Percentiles rank a stretch among this genome's conserved stretches.
Conservation (phyloP, 1,140 invertebrate species). For the Philaenus spumarius region DNA sequence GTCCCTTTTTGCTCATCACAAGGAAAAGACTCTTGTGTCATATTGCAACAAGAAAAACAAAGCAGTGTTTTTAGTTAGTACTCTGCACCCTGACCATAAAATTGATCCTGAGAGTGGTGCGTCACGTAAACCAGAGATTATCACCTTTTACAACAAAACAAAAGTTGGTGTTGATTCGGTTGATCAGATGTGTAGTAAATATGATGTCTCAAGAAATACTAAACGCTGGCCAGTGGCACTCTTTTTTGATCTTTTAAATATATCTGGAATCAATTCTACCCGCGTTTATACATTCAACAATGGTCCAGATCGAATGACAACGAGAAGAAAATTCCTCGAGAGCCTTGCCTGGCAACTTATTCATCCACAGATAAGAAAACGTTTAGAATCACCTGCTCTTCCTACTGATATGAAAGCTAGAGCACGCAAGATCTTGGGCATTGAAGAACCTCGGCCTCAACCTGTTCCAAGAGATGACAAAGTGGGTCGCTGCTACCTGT, state of each 20-base stretch:
- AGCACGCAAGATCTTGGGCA: neutral
- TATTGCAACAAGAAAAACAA: constrained; percentile 26
- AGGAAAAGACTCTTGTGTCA: constrained; percentile 24
- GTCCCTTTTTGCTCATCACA: constrained; percentile 18
- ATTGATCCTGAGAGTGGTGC: constrained; percentile 19
- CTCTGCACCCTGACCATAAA: constrained; percentile 15
- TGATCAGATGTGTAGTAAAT: constrained; percentile 11
- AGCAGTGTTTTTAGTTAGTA: constrained; percentile 20
- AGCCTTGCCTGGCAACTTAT: constrained; percentile 7
- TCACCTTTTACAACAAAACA: constrained; percentile 35
- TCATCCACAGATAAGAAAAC: constrained; percentile 1
- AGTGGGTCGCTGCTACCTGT: constrained; percentile 8
- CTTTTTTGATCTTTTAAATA: constrained; percentile 16
- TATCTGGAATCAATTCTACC: constrained; percentile 9
- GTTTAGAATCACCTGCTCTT: neutral
- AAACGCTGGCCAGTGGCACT: constrained; percentile 26
- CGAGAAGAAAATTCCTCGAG: neutral
- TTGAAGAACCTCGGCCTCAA: neutral
- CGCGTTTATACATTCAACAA: constrained; percentile 2
- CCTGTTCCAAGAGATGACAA: neutral
- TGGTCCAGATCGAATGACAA: too few relatives aligned
- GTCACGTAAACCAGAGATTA: constrained; percentile 33
- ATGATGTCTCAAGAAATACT: constrained; percentile 12
- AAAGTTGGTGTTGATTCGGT: constrained; percentile 16
- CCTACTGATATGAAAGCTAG: constrained; percentile 3